Evolutionary conservation across 2,888 invertebrate species (phyloP), one percentile per base, ranked within the genome.

Genomic region (Dynastes hyllus): DNA sequence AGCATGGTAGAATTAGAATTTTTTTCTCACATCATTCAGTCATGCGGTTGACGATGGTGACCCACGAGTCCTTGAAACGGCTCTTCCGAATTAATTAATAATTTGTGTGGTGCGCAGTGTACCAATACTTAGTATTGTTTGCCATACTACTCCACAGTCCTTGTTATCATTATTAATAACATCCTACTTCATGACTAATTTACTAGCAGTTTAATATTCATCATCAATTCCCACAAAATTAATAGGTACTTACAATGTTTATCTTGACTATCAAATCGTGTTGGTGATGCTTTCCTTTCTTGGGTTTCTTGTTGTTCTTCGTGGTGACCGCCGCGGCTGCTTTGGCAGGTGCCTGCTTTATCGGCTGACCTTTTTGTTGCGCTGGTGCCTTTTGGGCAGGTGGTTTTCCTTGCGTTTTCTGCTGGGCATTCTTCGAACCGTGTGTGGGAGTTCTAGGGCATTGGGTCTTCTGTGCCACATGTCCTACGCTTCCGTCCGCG

Each of bases 221-320:
- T 2, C 45, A 11, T 11, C 45, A 11, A 45, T 45, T 11, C 11
- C 0, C 5, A 37, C 32, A 37, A 37, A 45, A 45, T 45, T 45
- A 45, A 11, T 1, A 11, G 27, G 3, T 75, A 89, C 94, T 93
- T 87, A 95, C 96, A 92, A 95, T 88, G 88, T 95, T 93, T 84
- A 96, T 95, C 83, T 95, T 95, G 84, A 96, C 95, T 83, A 94
- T 93, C 78, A 95, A 92, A 86, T 96, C 95, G 85, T 95, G 94
- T 87, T 94, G 94, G 86, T 95, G 95, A 83, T 95, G 93, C 85
- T 94, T 93, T 85, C 95, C 94, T 88, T 94, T 94, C 90, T 94
- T 94, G 89, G 93, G 93, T 89, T 94, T 93, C 85, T 93, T 93
- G 83, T 92, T 92, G 55, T 92, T 91, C 83, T 93, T 92, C 81